A percentile compares a stretch with the other conserved stretches of the same genome.
These are phyloP conservation scores for Thinocorus orbignyianus DNA, from an alignment of 2,113 vertebrate species.

Conservation along the genomic window DNA sequence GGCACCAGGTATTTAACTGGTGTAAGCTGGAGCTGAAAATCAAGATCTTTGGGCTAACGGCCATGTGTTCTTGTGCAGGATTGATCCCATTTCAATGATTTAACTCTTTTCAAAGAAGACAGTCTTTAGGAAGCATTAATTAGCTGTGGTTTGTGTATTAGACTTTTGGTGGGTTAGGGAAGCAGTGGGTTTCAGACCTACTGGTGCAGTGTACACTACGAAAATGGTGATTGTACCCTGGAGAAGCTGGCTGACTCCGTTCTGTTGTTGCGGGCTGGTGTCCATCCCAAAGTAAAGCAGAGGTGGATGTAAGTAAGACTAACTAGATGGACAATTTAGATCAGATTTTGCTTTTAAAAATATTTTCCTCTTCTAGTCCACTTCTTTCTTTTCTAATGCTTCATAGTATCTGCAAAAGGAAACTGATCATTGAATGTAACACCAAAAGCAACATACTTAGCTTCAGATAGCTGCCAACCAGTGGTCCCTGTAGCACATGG, in stretches of 20 bases:
- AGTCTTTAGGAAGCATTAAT: background rate
- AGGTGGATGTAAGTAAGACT: background rate
- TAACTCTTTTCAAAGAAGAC: background rate
- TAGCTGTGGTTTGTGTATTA: background rate
- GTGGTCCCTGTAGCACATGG: background rate
- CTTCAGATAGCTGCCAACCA: background rate
- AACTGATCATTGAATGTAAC: background rate
- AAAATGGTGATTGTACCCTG: background rate
- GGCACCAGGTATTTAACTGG: background rate
- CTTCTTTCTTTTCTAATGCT: background rate
- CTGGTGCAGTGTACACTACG: background rate
- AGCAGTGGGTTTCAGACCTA: background rate
- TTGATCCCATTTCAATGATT: background rate
- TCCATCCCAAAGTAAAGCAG: background rate
- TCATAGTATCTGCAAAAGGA: background rate
- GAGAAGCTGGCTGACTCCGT: background rate
- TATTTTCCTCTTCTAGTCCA: background rate
- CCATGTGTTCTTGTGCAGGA: background rate
- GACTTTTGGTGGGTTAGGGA: background rate
- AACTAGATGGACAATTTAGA: background rate
- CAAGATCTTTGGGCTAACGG: background rate
- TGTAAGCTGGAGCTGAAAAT: background rate
- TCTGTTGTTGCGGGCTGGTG: background rate
- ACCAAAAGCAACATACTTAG: background rate
- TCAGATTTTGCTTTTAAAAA: background rate